Base-by-base conservation (phyloP, 2,888 invertebrate species). In the Dermolepida albohirtum region DNA sequence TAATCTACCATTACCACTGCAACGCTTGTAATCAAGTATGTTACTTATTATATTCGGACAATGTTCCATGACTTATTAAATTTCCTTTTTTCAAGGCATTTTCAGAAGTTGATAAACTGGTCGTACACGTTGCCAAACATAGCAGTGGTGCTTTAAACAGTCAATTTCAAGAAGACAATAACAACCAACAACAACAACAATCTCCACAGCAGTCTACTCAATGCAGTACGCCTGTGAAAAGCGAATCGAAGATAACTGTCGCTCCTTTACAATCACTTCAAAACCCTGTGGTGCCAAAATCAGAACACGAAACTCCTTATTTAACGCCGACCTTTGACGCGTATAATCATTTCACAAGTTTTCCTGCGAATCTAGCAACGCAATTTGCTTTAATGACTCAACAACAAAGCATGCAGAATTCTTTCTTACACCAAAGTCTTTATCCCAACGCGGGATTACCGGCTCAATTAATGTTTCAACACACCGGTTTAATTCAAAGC, bases 1-100 rank as follows among this genome's bases (percentile, higher is more conserved):
- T n/a, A n/a, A n/a, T n/a, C n/a, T 89, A 90, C 72, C 93, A 93
- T 78, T 92, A 90, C 78, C 93, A 94, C 78, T 93, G 93, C 82
- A 89, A 90, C 78, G 88, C 90, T 55, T 93, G 93, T 83, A 92
- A 92, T 81, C 93, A 92, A 82, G 86, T 86, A 78, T 71, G 73
- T 62, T 16, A 47, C 8, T 47, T 47, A 16, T 47, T 16, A n/a
- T 11, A 41, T 27, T 27, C 1, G n/a, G 1, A n/a, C 2, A 1
- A 43, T n/a, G 2, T 10, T 16, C 22, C n/a, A 41, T 22, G 27
- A 22, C 47, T n/a, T n/a, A 47, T 11, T 57, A 7, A 41, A 29
- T 11, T 17, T 47, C 12, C 62, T 34, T 64, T n/a, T 10, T 29
- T 66, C 64, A 49, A 86, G 85, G 91, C 91, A 0, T 92, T 91